Percentiles rank a stretch among this genome's conserved stretches.
Evolutionary conservation across 2,113 vertebrate species (phyloP).

Genomic region (Lathamus discolor): DNA sequence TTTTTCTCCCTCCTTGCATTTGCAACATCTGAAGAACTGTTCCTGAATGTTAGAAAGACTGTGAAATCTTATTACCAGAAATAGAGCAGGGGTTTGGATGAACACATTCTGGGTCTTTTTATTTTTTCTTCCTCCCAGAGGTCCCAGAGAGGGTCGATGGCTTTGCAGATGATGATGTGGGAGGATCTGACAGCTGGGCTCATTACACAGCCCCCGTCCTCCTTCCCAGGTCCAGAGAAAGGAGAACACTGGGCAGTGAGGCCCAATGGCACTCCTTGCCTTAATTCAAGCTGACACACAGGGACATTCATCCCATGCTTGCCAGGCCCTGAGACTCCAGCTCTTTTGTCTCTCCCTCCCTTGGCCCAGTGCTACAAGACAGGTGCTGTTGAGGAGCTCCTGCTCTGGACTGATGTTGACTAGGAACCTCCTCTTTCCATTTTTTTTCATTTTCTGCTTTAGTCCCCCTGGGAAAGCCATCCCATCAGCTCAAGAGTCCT

Average conservation of each 20-base stretch:
- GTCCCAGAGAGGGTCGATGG: not conserved
- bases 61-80: not conserved
- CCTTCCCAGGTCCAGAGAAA: not conserved
- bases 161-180: constrained; percentile 19
- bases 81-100: not conserved
- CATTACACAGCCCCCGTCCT: not conserved
- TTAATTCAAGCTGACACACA: not conserved
- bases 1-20: not conserved
- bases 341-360: not conserved
- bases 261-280: not conserved
- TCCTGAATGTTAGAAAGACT: not conserved
- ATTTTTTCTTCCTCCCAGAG: not conserved
- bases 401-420: not conserved
- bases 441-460: not conserved
- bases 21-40: not conserved
- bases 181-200: constrained; percentile 6
- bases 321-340: not conserved
- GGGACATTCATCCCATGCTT: accelerated
- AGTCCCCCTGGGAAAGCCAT: not conserved
- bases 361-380: accelerated
- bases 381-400: not conserved
- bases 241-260: accelerated
- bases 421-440: not conserved
- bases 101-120: not conserved
- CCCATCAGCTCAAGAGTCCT: not conserved